A percentile compares a stretch with the other conserved stretches of the same genome.
Conservation (phyloP, 2,888 invertebrate genomes). For the Macrophya alboannulata region DNA sequence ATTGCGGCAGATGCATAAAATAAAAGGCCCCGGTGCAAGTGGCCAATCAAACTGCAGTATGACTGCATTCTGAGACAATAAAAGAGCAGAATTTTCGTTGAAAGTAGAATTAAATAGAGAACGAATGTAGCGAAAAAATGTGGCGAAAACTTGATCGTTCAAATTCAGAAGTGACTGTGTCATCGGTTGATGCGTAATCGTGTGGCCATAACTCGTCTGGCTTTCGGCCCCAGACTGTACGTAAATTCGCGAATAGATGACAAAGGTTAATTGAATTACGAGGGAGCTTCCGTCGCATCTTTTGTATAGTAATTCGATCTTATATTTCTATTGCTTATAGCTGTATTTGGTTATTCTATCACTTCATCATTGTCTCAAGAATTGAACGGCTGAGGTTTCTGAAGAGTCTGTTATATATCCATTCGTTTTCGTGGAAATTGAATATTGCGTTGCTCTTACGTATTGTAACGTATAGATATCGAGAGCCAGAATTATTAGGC, state of each 20-base stretch:
- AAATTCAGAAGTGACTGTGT: not conserved
- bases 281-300: not conserved
- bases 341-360: not conserved
- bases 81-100: constrained; percentile 7
- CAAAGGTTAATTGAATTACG: constrained; percentile 36
- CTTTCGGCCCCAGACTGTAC: not conserved
- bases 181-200: not conserved
- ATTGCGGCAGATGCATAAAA: constrained; percentile 4
- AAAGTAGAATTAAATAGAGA: not conserved
- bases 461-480: not conserved
- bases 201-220: not conserved
- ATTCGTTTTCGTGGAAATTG: constrained; percentile 20
- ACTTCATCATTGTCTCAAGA: constrained; percentile 24
- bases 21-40: not conserved
- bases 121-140: not conserved
- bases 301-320: constrained; percentile 22
- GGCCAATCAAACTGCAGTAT: not conserved
- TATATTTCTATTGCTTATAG: not conserved
- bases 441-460: constrained; percentile 2
- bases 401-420: not conserved
- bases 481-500: too few species aligned
- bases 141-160: not conserved
- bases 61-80: constrained; percentile 11
- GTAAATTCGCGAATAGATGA: not conserved
- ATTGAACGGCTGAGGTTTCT: constrained; percentile 17